These are phyloP conservation scores for Sycobia sp. DNA, from an alignment of 1,140 invertebrate species.

Conservation along the genomic window DNA sequence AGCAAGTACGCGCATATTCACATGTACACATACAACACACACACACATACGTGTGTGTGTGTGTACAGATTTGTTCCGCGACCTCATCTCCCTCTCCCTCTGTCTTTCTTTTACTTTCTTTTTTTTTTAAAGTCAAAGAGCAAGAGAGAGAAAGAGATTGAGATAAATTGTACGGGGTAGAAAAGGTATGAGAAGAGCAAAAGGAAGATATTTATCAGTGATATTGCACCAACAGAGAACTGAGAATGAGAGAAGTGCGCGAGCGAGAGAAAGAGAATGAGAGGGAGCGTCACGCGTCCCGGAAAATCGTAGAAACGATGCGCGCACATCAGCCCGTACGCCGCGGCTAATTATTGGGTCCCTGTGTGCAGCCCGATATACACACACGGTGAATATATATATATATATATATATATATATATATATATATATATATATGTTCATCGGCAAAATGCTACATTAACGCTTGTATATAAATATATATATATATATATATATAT, in stretches of 20 bases:
- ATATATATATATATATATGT: no score
- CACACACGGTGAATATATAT: no score
- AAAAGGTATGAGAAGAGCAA: conserved; percentile 42
- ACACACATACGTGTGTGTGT: neutral
- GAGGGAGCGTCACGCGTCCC: neutral
- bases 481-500: no score
- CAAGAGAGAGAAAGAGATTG: neutral
- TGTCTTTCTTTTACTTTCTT: neutral
- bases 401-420: no score
- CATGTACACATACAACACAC: neutral
- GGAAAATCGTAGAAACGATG: conserved; percentile 21
- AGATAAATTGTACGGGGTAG: conserved; percentile 21
- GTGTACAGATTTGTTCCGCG: neutral
- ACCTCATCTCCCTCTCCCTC: conserved; percentile 29
- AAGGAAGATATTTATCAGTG: conserved; percentile 53
- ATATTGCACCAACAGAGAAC: conserved; percentile 44
- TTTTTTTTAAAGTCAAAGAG: neutral
- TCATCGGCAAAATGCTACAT: no score
- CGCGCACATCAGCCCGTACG: no score
- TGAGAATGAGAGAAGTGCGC: no score
- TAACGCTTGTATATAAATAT: no score
- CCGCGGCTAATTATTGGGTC: conserved; percentile 24
- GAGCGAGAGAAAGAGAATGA: conserved; percentile 32
- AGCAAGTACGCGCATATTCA: neutral
- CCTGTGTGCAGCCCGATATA: neutral